Conservation (phyloP, 1,140 invertebrate genomes). For the Drosophila ogumai region DNA sequence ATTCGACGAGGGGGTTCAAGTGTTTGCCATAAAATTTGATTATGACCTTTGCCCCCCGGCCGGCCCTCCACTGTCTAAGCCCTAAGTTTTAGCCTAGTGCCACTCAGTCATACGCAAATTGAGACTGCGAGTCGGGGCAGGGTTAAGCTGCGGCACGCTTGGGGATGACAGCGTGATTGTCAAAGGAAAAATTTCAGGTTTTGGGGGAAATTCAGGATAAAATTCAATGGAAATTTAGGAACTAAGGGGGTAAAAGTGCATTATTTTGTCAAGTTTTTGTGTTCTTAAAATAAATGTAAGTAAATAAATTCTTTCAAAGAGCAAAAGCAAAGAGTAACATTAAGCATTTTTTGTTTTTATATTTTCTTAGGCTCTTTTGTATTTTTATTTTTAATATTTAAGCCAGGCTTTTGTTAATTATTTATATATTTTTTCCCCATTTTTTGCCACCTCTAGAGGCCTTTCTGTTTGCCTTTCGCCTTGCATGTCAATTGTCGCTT, state of each 20-base stretch:
- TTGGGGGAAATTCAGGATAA: not conserved
- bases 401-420: too few species aligned
- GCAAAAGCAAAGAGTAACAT: too few species aligned
- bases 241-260: not conserved
- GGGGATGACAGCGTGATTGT: slow-evolving; percentile 5
- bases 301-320: not conserved
- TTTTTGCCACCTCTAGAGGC: not conserved
- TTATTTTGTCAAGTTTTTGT: too few species aligned
- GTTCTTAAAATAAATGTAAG: not conserved
- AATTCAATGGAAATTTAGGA: not conserved
- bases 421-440: not conserved
- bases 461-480: not conserved
- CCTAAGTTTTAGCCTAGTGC: not conserved
- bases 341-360: too few species aligned
- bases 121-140: slow-evolving; percentile 20
- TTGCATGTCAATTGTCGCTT: slow-evolving; percentile 75
- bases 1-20: slow-evolving; percentile 31
- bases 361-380: too few species aligned
- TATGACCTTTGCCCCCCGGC: slow-evolving; percentile 40
- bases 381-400: too few species aligned
- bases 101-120: slow-evolving; percentile 41
- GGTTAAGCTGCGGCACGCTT: slow-evolving; percentile 3
- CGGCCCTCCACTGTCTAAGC: slow-evolving; percentile 1
- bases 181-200: rapidly evolving
- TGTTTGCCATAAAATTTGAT: slow-evolving; percentile 75